Conservation (phyloP, 2,797 vertebrate species). For the Anguilla obscura region DNA sequence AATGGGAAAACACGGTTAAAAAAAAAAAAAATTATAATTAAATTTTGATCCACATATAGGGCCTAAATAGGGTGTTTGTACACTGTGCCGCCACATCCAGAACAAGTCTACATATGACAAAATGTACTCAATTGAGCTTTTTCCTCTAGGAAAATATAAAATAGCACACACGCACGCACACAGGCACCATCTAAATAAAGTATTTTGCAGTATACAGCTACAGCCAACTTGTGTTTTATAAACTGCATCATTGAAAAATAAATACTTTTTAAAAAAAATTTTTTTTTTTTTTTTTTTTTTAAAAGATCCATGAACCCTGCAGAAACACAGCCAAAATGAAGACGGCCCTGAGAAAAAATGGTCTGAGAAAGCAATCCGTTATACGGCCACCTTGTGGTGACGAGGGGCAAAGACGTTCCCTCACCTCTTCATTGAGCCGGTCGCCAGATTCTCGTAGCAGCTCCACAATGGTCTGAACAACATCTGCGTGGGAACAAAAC, state of each 20-base stretch:
- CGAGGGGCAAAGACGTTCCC: not conserved
- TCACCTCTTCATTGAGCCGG: slow-evolving; percentile 68
- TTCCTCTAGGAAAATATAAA: not conserved
- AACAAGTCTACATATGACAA: not conserved
- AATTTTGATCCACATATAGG: not conserved
- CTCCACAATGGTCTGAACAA: slow-evolving; percentile 70
- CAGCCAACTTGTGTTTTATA: not conserved
- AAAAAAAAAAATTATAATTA: not conserved
- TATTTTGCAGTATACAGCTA: not conserved
- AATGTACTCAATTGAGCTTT: not conserved
- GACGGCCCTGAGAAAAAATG: not conserved
- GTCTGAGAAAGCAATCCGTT: not conserved
- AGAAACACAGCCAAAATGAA: not conserved
- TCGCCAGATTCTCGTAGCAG: slow-evolving; percentile 77
- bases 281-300: not conserved
- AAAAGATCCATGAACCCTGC: not conserved
- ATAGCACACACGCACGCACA: not conserved
- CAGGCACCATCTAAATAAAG: not conserved
- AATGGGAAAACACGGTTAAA: not conserved
- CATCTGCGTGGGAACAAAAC: slow-evolving; percentile 44
- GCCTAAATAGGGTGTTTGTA: not conserved
- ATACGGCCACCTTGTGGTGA: slow-evolving; percentile 23
- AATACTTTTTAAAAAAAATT: no score
- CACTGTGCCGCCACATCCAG: not conserved
- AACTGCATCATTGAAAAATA: not conserved